Conservation (phyloP, 2,797 vertebrate species). For the Mormyrus hasselquistii region DNA sequence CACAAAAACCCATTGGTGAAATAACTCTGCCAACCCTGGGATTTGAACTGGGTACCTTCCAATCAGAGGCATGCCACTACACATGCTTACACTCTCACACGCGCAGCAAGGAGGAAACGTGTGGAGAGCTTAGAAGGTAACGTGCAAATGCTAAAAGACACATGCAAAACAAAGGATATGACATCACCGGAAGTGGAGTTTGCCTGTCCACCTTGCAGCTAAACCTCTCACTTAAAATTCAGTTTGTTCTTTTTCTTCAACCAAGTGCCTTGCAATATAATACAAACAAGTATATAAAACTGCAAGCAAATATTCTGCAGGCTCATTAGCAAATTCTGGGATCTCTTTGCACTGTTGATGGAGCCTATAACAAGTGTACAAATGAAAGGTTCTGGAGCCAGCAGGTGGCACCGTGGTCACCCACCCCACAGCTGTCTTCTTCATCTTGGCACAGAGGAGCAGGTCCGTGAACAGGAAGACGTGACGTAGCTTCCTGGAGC, state of each 20-base stretch:
- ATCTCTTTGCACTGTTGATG: too few relatives aligned
- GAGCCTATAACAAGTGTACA: background rate
- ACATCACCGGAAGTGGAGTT: background rate
- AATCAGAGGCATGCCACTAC: background rate
- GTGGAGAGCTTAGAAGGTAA: background rate
- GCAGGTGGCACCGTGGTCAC: constrained; percentile 27
- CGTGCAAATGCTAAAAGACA: background rate
- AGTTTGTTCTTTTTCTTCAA: background rate
- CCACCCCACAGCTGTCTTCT: constrained; percentile 88
- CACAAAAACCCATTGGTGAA: background rate
- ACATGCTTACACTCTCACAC: background rate
- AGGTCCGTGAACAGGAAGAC: constrained; percentile 97
- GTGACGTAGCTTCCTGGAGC: constrained; percentile 89
- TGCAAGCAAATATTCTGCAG: background rate
- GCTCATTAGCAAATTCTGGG: background rate
- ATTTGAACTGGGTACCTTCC: background rate
- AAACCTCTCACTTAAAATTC: background rate
- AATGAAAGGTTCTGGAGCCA: background rate
- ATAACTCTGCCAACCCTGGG: background rate
- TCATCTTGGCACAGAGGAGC: constrained; percentile 94
- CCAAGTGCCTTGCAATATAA: background rate
- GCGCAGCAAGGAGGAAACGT: background rate
- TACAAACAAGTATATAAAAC: background rate
- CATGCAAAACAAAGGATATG: background rate
- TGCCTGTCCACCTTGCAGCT: background rate